Evolutionary conservation across 2,888 invertebrate species (phyloP).

Genomic region (Andrena praecox): DNA sequence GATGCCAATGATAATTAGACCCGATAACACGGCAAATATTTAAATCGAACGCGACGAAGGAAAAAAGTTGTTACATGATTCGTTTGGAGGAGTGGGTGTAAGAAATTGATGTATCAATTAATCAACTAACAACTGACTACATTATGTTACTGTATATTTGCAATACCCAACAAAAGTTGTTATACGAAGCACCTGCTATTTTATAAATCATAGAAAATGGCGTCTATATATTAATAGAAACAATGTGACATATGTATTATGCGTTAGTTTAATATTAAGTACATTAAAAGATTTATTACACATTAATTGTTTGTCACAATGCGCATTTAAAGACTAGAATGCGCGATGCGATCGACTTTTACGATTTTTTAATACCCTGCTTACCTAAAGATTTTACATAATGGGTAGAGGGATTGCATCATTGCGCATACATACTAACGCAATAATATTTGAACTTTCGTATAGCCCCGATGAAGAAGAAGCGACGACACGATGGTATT

Average conservation of each 20-base stretch:
- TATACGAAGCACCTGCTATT: neutral
- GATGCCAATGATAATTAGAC: constrained; percentile 23
- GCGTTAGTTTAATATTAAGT: neutral
- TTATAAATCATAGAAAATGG: neutral
- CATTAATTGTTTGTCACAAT: neutral
- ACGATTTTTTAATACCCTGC: too few relatives aligned
- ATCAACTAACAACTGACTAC: neutral
- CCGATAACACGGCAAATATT: constrained; percentile 25
- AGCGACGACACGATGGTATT: neutral
- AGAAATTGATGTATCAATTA: neutral
- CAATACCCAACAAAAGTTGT: neutral
- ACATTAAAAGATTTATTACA: neutral
- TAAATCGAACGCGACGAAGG: neutral
- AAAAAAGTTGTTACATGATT: neutral
- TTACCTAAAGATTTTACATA: neutral
- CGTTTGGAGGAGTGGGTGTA: neutral
- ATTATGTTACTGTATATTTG: neutral
- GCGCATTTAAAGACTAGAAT: neutral
- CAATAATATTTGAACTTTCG: neutral
- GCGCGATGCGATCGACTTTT: neutral
- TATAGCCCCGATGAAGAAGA: neutral
- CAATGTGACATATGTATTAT: neutral
- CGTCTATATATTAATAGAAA: neutral
- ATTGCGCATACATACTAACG: neutral
- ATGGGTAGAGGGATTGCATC: neutral